Base-by-base conservation (phyloP, 2,113 vertebrate species). In the Pelvicachromis taeniatus region DNA sequence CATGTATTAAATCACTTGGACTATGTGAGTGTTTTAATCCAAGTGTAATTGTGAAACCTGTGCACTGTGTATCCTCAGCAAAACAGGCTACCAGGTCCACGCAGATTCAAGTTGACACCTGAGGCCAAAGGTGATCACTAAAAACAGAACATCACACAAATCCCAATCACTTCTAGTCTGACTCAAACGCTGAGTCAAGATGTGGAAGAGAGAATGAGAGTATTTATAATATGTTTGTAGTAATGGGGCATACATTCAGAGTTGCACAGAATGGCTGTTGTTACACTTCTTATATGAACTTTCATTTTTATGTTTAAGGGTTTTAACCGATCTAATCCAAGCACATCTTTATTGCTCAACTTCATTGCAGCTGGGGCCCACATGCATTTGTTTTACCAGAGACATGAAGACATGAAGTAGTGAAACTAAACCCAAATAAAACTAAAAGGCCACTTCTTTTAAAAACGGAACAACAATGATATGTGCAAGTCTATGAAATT, bases 81-180 rank as follows among this genome's bases (percentile, higher is more conserved):
- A 80, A 82, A 81, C 63, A 8, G 53, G 19, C 85, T 88, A n/a
- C 91, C 83, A 85, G 59, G 12, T 87, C 82, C 54, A n/a, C 14
- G 23, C 54, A 90, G 91, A 93, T 94, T 88, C 77, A 79, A 91
- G 83, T 61, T 63, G 91, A 93, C 92, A 92, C 85, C 35, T 23
- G 77, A 86, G 92, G 92, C 94, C 90, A 94, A 88, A 93, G 89
- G 85, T 92, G 90, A 91, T 91, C 86, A 90, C 92, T 90, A 90
- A 91, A 93, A 93, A 90, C 90, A 87, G 88, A 87, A 90, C 88
- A 89, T 90, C 58, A 78, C 86, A 82, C 42, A 84, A 89, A 91
- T 88, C 81, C 52, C 81, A 78, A 77, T 90, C 91, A 83, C 78
- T 89, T 90, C 78, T 40, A 31, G 80, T 91, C 75, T 59, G 81